A percentile compares a stretch with the other conserved stretches of the same genome.
These are phyloP conservation scores for Campylomormyrus tamandua DNA, from an alignment of 2,113 vertebrate genomes.

Conservation along the genomic window DNA sequence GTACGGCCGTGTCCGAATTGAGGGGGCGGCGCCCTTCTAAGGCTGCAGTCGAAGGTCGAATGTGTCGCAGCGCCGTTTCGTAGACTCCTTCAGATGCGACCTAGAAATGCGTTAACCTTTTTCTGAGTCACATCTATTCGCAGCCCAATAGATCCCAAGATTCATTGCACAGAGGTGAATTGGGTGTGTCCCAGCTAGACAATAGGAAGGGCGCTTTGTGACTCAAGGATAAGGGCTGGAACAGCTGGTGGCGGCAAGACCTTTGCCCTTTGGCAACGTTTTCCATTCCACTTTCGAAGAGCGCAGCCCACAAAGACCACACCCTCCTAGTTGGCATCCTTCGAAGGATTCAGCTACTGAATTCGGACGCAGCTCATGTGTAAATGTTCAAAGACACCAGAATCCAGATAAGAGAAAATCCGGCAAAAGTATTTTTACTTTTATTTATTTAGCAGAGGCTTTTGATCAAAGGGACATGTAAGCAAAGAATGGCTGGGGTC, in stretches of 20 bases:
- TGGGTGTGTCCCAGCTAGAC: not conserved
- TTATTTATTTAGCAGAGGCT: not conserved
- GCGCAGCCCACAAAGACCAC: not conserved
- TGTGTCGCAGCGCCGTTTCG: not conserved
- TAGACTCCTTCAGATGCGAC: not conserved
- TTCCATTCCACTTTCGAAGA: not conserved
- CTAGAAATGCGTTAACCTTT: not conserved
- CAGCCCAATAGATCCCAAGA: not conserved
- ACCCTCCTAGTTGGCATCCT: not conserved
- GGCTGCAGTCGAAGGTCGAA: not conserved
- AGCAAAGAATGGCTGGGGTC: not conserved
- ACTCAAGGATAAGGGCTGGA: not conserved
- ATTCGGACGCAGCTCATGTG: not conserved
- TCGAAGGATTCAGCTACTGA: not conserved
- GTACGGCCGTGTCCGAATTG: not conserved
- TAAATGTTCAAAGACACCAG: not conserved
- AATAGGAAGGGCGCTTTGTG: not conserved
- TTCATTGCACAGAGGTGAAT: not conserved
- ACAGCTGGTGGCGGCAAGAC: not conserved
- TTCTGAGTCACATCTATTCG: not conserved
- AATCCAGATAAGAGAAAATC: not conserved
- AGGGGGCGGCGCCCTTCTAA: not conserved
- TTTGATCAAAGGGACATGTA: not conserved
- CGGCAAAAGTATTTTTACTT: not conserved
- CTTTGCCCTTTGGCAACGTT: not conserved